Evolutionary conservation across 2,888 invertebrate species (phyloP).

Genomic region (Tenthredo scrophulariae): DNA sequence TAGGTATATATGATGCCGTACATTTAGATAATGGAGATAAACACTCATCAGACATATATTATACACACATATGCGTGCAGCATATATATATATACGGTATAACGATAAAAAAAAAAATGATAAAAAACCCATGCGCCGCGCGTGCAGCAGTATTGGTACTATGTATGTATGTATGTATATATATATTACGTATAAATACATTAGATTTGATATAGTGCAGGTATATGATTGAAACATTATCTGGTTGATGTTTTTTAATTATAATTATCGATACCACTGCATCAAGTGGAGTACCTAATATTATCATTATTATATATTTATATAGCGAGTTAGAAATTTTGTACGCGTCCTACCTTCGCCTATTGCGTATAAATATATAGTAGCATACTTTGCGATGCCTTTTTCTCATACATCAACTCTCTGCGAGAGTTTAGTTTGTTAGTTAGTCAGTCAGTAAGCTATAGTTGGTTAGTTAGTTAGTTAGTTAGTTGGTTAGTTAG

Average conservation of each 20-base stretch:
- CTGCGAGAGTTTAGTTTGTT: neutral
- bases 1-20: neutral
- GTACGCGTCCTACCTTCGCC: neutral
- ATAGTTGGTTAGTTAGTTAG: neutral
- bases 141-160: neutral
- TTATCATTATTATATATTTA: neutral
- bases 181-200: neutral
- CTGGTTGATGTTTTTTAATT: neutral
- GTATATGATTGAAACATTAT: constrained; percentile 8
- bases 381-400: neutral
- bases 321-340: neutral
- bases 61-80: neutral
- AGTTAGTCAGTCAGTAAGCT: neutral
- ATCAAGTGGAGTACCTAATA: neutral
- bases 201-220: neutral
- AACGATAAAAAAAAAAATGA: neutral
- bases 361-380: neutral
- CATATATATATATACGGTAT: neutral
- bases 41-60: neutral
- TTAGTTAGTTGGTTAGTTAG: neutral
- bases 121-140: neutral
- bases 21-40: constrained; percentile 20
- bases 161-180: too few relatives aligned
- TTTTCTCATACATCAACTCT: neutral
- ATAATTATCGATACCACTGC: neutral